Evolutionary conservation across 2,797 vertebrate genomes (phyloP), one percentile per base, ranked within the genome.

Genomic region (Sphaeramia orbicularis): DNA sequence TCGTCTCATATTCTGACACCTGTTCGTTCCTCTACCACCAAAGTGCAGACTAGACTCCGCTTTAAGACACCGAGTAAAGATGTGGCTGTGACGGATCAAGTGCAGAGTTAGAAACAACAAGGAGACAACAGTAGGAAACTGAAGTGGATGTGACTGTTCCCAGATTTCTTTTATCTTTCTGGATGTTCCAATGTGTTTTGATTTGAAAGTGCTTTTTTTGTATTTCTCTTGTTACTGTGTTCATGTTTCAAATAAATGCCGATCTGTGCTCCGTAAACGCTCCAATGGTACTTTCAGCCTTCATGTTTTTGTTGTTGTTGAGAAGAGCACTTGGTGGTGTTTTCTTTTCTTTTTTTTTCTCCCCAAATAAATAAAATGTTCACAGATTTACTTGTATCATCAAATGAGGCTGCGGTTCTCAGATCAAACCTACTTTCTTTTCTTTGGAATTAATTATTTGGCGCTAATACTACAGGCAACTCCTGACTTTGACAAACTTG

Each of bases 201-300:
- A 84, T 89, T 91, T 85, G 40, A 75, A 85, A 87, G 89, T 92
- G 84, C 65, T 91, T 92, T 91, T 92, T 90, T 90, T 81, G 91
- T 92, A 89, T 90, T 85, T 86, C 77, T 88, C 77, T 89, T 80
- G 69, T 83, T 93, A 82, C 84, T 93, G 91, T 90, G 85, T 88
- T 91, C 64, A 89, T 89, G 90, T 94, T 90, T 83, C 41, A 91
- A 94, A 93, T 94, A 92, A 93, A 94, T 83, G 71, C 76, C 83
- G 77, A 80, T 83, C 86, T 90, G 88, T 91, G 86, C 80, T 87
- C 73, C 77, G 76, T 86, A 77, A 80, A 80, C 56, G 78, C 37
- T 74, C 62, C 48, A 55, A 77, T 40, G 21, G 44, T 80, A 24
- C 72, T 63, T 68, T 60, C 52, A 67, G 55, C 36, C 11, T 62